These are phyloP conservation scores for Morus bassanus DNA, from an alignment of 2,797 vertebrate species.

Conservation along the genomic window DNA sequence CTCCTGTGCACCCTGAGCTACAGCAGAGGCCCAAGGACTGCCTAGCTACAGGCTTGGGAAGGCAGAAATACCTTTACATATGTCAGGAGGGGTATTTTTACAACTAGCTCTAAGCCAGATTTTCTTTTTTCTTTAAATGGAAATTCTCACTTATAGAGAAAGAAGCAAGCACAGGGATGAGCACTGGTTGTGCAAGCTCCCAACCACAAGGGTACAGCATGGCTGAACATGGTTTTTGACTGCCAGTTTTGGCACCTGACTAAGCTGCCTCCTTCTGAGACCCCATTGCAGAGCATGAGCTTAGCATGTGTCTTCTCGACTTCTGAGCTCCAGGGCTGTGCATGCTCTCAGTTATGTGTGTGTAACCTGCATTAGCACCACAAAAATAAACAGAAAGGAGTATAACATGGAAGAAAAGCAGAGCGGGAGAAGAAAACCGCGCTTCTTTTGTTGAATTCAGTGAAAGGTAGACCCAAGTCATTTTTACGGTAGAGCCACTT, in stretches of 20 bases:
- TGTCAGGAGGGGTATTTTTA: background rate
- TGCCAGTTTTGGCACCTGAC: background rate
- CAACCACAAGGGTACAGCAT: background rate
- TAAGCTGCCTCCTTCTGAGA: background rate
- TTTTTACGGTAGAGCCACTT: background rate
- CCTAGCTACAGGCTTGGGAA: background rate
- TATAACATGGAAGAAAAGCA: background rate
- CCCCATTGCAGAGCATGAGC: rapidly evolving
- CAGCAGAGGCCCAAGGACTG: background rate
- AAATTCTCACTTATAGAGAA: background rate
- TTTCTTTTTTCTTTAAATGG: background rate
- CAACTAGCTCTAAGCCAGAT: background rate
- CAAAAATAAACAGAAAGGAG: background rate
- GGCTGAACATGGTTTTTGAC: background rate
- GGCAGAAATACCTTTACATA: background rate
- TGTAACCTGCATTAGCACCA: background rate
- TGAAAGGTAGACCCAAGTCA: background rate
- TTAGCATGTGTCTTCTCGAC: rapidly evolving
- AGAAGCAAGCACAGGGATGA: background rate
- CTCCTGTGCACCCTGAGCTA: background rate
- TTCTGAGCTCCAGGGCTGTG: background rate
- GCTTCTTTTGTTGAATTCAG: background rate
- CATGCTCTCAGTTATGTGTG: rapidly evolving
- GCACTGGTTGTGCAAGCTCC: background rate
- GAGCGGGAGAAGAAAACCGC: background rate